Percentiles rank a stretch among this genome's conserved stretches.
Conservation (phyloP, 1,140 invertebrate genomes). For the Trachelipus rathkii region DNA sequence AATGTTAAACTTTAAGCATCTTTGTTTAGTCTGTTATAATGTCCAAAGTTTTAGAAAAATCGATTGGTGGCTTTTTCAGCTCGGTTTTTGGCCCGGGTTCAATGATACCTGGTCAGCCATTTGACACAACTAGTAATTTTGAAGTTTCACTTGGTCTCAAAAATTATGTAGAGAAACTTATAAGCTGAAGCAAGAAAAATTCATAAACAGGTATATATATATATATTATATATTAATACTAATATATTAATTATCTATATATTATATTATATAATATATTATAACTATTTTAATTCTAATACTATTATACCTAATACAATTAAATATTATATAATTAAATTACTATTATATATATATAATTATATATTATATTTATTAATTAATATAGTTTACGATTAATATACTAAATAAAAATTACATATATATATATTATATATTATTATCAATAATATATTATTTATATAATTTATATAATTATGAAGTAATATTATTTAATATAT, state of each 20-base stretch:
- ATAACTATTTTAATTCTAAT: background rate
- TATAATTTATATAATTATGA: background rate
- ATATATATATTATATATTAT: background rate
- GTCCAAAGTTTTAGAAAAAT: conserved; percentile 5
- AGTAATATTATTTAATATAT: background rate
- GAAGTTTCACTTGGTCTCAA: background rate
- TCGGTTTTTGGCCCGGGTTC: background rate
- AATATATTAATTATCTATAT: too few species aligned
- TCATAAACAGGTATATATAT: background rate
- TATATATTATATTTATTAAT: background rate
- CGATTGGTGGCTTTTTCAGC: background rate
- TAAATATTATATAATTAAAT: background rate
- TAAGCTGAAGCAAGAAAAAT: background rate
- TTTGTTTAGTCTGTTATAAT: background rate
- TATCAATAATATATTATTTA: background rate
- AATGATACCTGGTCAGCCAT: background rate
- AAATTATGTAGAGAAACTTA: background rate
- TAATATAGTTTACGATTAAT: background rate
- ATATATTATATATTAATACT: background rate
- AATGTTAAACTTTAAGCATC: background rate
- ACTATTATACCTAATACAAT: background rate
- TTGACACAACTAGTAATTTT: background rate
- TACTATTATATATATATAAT: background rate
- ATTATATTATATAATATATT: background rate
- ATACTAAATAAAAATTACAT: background rate